phyloP scores from a whole-genome alignment of 2,113 vertebrate species.

The Ploceus nigricollis region DNA sequence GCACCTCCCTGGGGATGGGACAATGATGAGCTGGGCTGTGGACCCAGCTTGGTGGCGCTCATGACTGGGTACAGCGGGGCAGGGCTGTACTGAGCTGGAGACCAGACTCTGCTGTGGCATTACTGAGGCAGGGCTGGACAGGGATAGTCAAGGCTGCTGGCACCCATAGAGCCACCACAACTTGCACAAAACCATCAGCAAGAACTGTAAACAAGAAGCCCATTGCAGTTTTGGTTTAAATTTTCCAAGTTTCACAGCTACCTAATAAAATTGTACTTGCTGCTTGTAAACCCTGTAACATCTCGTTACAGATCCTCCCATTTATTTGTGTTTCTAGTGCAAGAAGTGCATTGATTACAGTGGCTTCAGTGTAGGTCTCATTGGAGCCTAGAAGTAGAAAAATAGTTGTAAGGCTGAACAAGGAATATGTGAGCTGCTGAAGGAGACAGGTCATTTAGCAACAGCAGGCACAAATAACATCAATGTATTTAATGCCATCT shows the following conservation, averaged over 20 bases:
- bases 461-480: not conserved
- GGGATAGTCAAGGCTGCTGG: not conserved
- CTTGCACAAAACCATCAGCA: not conserved
- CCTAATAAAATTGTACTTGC: not conserved
- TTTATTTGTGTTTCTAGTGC: not conserved
- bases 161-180: not conserved
- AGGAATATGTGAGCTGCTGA: not conserved
- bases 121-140: not conserved
- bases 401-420: not conserved
- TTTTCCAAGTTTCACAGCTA: not conserved
- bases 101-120: not conserved
- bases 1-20: not conserved
- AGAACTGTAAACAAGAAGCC: not conserved
- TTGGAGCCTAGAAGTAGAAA: not conserved
- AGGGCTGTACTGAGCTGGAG: not conserved
- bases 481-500: not conserved
- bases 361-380: not conserved
- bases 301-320: not conserved
- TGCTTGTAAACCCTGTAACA: not conserved
- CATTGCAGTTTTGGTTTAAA: not conserved
- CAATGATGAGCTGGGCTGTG: fast-evolving
- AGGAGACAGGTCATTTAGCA: not conserved
- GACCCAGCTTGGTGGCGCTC: fast-evolving
- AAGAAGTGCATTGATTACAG: not conserved
- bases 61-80: not conserved